phyloP scores from a whole-genome alignment of 2,113 vertebrate species.

The Misgurnus mizolepis region DNA sequence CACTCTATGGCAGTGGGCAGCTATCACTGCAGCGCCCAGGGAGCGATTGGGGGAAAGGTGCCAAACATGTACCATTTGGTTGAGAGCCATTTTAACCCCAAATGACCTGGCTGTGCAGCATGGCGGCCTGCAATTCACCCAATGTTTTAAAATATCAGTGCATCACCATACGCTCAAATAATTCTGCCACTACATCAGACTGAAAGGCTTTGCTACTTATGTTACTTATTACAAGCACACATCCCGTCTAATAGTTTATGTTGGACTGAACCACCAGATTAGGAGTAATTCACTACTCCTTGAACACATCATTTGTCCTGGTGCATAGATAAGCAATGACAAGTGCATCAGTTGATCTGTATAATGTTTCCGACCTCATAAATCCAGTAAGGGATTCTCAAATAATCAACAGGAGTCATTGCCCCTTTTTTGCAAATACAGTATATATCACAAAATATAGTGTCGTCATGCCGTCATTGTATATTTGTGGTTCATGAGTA shows the following conservation, averaged over 20 bases:
- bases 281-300: conserved; percentile 7
- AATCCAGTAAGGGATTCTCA: conserved; percentile 27
- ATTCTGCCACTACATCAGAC: not conserved
- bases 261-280: conserved; percentile 36
- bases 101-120: conserved; percentile 1
- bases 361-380: conserved; percentile 37
- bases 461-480: not conserved
- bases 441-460: not conserved
- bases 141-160: not conserved
- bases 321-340: conserved; percentile 47
- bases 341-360: conserved; percentile 31
- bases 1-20: no score
- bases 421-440: not conserved
- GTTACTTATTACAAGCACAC: conserved; percentile 33
- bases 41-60: not conserved
- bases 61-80: not conserved
- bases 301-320: conserved; percentile 25
- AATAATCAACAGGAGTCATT: conserved; percentile 18
- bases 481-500: conserved; percentile 8
- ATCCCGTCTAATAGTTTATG: conserved; percentile 29
- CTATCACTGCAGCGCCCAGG: no score
- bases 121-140: conserved; percentile 29
- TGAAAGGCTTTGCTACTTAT: conserved; percentile 9
- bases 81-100: conserved; percentile 6
- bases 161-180: conserved; percentile 9